These are phyloP conservation scores for Drosophila santomea DNA, from an alignment of 1,140 invertebrate genomes.

Conservation along the genomic window DNA sequence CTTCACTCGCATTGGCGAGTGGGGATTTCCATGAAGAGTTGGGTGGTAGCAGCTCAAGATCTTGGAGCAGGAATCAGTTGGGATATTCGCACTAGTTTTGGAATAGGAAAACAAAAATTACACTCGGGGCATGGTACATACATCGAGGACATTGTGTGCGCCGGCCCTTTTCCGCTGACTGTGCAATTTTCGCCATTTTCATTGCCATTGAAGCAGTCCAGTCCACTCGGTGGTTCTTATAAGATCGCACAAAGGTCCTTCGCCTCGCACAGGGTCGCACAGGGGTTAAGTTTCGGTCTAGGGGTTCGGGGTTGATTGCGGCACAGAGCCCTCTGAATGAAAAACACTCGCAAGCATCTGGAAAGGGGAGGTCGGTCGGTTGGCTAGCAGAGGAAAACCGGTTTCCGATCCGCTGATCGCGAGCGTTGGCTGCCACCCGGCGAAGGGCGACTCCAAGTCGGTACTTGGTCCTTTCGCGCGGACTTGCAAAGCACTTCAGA, in stretches of 20 bases:
- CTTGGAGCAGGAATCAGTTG: not conserved
- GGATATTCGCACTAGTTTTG: not conserved
- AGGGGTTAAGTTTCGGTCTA: constrained; percentile 16
- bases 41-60: not conserved
- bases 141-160: constrained; percentile 41
- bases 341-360: constrained; percentile 6
- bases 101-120: not conserved
- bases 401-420: constrained; percentile 29
- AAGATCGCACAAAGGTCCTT: constrained; percentile 43
- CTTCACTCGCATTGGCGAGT: constrained; percentile 18
- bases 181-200: constrained; percentile 38
- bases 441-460: not conserved
- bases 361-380: not conserved
- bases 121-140: constrained; percentile 13
- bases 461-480: constrained; percentile 3
- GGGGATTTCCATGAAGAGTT: not conserved
- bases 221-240: constrained; percentile 28
- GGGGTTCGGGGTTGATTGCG: constrained; percentile 35
- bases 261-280: constrained; percentile 6
- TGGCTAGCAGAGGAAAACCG: constrained; percentile 16
- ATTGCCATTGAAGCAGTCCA: not conserved
- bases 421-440: constrained; percentile 4
- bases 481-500: not conserved
- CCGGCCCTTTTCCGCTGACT: constrained; percentile 11
- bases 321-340: constrained; percentile 10